Conservation (phyloP, 2,797 vertebrate genomes). For the Leucoraja ocellata region DNA sequence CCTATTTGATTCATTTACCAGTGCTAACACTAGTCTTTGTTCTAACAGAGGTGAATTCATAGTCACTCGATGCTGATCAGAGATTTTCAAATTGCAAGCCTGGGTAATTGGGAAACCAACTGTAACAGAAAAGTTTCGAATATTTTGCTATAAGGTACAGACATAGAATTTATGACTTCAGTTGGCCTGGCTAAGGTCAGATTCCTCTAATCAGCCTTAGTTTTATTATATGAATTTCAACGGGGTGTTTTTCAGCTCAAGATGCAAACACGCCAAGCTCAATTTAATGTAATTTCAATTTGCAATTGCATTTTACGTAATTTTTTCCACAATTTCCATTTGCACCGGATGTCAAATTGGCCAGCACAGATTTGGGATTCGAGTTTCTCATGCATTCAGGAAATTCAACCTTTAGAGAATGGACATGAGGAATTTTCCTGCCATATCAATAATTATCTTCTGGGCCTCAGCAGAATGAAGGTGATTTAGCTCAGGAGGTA, state of each 20-base stretch:
- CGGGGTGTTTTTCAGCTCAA: not conserved
- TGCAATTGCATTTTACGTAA: not conserved
- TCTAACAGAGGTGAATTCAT: not conserved
- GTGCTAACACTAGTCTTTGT: not conserved
- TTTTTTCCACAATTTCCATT: not conserved
- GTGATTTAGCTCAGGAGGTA: not conserved
- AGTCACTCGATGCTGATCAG: not conserved
- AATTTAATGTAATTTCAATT: not conserved
- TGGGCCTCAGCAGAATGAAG: not conserved
- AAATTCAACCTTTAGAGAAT: too few relatives aligned
- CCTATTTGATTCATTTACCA: not conserved
- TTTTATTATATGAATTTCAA: not conserved
- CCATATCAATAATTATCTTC: not conserved
- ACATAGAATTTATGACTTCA: not conserved
- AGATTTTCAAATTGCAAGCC: too few relatives aligned
- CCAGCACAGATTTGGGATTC: too few relatives aligned
- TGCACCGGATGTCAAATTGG: not conserved
- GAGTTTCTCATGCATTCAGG: too few relatives aligned
- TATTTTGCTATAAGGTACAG: not conserved
- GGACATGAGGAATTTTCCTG: not conserved
- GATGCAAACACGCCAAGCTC: not conserved
- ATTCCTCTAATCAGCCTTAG: not conserved
- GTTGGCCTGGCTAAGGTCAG: not conserved
- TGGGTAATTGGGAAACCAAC: not conserved
- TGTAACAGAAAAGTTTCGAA: not conserved